Conservation (phyloP, 2,797 vertebrate species). For the Xerus rutilus region DNA sequence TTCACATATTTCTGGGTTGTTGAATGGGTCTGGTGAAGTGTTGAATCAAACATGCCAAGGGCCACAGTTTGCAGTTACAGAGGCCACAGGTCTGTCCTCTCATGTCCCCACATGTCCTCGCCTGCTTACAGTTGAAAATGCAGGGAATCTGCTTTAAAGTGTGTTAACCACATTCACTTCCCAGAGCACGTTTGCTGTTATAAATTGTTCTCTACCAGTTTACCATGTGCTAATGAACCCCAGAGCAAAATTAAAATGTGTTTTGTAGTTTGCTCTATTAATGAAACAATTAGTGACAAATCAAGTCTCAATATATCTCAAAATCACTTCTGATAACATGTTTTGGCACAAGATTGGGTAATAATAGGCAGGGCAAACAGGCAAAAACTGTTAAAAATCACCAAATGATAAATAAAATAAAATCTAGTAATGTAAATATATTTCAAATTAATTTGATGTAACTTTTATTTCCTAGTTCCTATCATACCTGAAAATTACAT, state of each 20-base stretch:
- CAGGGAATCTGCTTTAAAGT: neutral
- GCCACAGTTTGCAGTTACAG: neutral
- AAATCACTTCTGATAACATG: neutral
- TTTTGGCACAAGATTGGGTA: neutral
- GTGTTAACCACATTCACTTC: neutral
- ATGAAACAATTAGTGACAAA: neutral
- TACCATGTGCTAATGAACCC: neutral
- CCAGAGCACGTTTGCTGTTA: neutral
- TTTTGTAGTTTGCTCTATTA: neutral
- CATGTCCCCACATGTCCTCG: neutral
- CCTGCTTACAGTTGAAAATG: neutral
- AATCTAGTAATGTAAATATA: neutral
- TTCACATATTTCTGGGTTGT: neutral
- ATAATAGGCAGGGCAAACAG: neutral
- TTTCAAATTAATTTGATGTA: conserved; percentile 1
- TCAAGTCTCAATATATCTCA: neutral
- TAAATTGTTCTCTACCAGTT: neutral
- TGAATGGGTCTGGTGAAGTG: neutral
- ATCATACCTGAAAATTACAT: neutral
- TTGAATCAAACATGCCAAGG: neutral
- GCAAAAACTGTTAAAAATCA: neutral
- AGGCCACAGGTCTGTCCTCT: neutral
- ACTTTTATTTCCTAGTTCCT: neutral
- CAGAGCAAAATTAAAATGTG: neutral
- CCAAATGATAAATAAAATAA: neutral